These are phyloP conservation scores for Dynastes maya DNA, from an alignment of 2,888 invertebrate genomes.

Conservation along the genomic window DNA sequence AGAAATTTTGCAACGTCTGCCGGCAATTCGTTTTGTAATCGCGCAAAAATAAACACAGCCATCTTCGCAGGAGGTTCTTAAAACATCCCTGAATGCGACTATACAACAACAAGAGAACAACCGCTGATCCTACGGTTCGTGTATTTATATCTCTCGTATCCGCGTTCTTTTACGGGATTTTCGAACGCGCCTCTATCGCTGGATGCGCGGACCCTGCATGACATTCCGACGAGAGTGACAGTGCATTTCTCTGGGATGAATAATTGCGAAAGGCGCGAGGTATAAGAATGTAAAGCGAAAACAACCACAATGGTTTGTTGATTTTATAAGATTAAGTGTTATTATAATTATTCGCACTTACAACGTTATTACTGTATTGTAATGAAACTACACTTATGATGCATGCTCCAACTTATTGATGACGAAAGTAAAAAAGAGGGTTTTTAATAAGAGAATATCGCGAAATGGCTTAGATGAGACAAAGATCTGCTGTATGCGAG, in stretches of 20 bases:
- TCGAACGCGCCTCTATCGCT: conserved; percentile 19
- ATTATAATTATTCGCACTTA: too few species aligned
- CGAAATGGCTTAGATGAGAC: too few species aligned
- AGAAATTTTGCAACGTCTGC: not conserved
- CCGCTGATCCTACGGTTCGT: conserved; percentile 21
- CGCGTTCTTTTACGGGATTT: conserved; percentile 31
- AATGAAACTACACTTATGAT: too few species aligned
- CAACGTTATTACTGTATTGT: too few species aligned
- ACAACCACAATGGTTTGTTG: conserved; percentile 1
- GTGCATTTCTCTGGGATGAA: conserved; percentile 20
- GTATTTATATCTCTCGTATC: conserved; percentile 22
- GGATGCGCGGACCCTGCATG: not conserved
- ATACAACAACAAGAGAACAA: conserved; percentile 14
- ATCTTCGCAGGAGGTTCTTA: conserved; percentile 17
- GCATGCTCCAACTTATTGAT: too few species aligned
- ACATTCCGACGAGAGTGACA: conserved; percentile 3
- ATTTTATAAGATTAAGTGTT: conserved; percentile 6
- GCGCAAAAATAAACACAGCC: conserved; percentile 3
- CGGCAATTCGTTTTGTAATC: not conserved
- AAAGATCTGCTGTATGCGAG: too few species aligned
- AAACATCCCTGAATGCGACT: conserved; percentile 23
- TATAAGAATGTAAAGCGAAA: not conserved
- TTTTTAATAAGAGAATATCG: too few species aligned
- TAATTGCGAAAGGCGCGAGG: conserved; percentile 18
- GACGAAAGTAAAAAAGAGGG: too few species aligned